phyloP scores from a whole-genome alignment of 1,140 invertebrate genomes.

The Pentalonia nigronervosa region DNA sequence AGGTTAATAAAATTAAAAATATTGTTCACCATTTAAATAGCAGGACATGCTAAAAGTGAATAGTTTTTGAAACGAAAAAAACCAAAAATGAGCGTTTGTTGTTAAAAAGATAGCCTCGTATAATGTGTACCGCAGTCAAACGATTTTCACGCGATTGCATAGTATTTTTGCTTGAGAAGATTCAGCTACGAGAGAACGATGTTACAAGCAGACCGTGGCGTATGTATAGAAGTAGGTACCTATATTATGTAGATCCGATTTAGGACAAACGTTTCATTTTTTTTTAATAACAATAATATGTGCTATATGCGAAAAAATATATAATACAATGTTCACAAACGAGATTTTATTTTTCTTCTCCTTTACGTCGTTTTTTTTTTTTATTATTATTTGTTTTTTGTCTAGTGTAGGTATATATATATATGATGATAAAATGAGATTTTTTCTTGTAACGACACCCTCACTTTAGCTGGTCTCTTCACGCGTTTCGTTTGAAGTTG shows the following conservation, averaged over 20 bases:
- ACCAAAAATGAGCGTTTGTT: neutral
- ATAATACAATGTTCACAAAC: neutral
- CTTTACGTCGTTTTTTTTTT: neutral
- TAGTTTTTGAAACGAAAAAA: neutral
- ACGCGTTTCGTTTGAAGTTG: constrained; percentile 7
- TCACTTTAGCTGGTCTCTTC: neutral
- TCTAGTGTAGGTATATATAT: neutral
- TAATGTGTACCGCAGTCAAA: neutral
- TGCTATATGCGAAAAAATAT: neutral
- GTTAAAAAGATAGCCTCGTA: neutral
- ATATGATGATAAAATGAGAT: constrained; percentile 16
- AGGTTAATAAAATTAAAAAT: neutral
- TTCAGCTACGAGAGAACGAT: neutral
- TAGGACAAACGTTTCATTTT: neutral
- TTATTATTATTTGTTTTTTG: constrained; percentile 26
- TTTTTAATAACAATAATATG: neutral
- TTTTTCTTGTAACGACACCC: neutral
- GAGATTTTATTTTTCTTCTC: constrained; percentile 15
- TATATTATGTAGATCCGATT: neutral
- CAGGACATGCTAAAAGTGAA: neutral
- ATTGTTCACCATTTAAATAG: neutral
- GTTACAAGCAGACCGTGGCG: neutral
- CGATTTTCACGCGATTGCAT: neutral
- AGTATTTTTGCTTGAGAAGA: neutral
- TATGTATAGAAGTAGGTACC: neutral